Evolutionary conservation across 2,888 invertebrate species (phyloP).

Genomic region (Frankliniella intonsa): DNA sequence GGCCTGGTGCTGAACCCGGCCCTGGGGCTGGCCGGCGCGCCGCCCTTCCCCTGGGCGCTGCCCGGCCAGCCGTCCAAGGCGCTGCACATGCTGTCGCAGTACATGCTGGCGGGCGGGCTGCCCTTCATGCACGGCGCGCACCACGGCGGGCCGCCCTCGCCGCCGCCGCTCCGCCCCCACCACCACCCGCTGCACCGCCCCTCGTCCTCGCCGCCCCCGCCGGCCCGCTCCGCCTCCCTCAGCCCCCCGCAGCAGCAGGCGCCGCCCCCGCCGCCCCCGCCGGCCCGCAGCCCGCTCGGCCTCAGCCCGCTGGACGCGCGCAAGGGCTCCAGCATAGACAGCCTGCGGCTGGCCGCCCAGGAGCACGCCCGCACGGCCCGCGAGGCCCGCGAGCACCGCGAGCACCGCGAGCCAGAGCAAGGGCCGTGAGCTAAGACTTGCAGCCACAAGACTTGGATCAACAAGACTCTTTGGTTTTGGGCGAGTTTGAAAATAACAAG

Average conservation of each 20-base stretch:
- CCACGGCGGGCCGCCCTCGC: constrained; percentile 1
- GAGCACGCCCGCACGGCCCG: neutral
- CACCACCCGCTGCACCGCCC: neutral
- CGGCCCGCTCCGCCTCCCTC: neutral
- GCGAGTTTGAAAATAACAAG: too few species aligned
- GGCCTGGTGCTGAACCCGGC: constrained; percentile 12
- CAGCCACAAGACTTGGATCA: too few species aligned
- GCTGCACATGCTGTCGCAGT: constrained; percentile 24
- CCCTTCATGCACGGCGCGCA: neutral
- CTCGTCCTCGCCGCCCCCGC: neutral
- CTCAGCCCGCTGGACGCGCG: constrained; percentile 7
- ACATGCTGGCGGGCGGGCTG: constrained; percentile 15
- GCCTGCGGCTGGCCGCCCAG: constrained; percentile 1
- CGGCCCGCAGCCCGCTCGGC: neutral
- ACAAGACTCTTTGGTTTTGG: too few species aligned
- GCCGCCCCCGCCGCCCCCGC: neutral
- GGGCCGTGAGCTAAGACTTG: too few species aligned
- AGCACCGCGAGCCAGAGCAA: too few species aligned
- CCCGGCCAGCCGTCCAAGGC: constrained; percentile 6
- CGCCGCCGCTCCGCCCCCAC: neutral
- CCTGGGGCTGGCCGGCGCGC: neutral
- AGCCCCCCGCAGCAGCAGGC: neutral
- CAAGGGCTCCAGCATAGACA: constrained; percentile 7
- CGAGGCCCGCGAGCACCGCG: neutral
- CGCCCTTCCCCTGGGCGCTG: constrained; percentile 5